Evolutionary conservation across 2,888 invertebrate genomes (phyloP), one percentile per base, ranked within the genome.

Genomic region (Drosophila rubida): DNA sequence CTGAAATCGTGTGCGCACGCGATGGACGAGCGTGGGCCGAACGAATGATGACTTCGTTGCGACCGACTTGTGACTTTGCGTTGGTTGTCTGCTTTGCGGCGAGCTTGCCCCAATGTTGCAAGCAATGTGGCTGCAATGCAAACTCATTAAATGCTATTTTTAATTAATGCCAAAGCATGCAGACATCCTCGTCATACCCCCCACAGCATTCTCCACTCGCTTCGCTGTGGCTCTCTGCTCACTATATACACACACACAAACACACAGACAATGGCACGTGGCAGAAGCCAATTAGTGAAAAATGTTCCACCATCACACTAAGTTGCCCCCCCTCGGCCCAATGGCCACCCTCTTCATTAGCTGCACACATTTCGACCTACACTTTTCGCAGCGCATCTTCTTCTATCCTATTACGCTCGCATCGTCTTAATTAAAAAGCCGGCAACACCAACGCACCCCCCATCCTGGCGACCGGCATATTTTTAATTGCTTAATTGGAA

Each of bases 391-490:
- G 70, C 75, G 77, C 74, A 79, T 88, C 85, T 90, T 89, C 90
- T 90, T 90, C 91, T 81, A 91, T 84, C 90, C 90, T 90, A 90
- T 86, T 90, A 90, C 91, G 84, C 84, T 76, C 78, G 87, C 89
- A 90, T 90, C 90, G 85, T 89, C 90, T 90, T 90, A 90, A 90
- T 91, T 90, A 90, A 90, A 90, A 91, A 88, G 84, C 88, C 89
- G 90, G 71, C 88, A 87, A 77, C 82, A 76, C 79, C 66, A 64
- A 53, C 69, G 68, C 71, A 67, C 49, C 23, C n/a, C 14, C 8
- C 5, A 46, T 44, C 23, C 23, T 45, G 51, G 30, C 23, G 32
- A 14, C 16, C 27, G 69, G 44, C 69, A 69, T 64, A 76, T 78
- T 88, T 89, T 89, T 90, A 90, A 90, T 90, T 90, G 91, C 90